A percentile compares a stretch with the other conserved stretches of the same genome.
These are phyloP conservation scores for Chrysina gloriosa DNA, from an alignment of 2,888 invertebrate species.

Conservation along the genomic window DNA sequence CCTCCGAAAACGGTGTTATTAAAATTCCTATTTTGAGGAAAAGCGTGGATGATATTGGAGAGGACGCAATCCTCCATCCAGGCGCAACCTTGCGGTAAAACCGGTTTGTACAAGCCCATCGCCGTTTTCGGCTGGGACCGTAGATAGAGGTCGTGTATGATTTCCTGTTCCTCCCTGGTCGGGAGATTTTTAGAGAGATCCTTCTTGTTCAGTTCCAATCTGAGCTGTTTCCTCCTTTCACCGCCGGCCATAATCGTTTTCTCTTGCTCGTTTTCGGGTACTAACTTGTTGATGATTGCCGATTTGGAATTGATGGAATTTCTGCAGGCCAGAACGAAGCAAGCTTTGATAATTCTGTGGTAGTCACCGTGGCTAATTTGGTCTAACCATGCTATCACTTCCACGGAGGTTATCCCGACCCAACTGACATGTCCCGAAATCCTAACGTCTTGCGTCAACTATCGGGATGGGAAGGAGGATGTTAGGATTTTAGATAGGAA, in stretches of 20 bases:
- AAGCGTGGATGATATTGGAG: slow-evolving; percentile 71
- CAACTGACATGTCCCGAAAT: slow-evolving; percentile 80
- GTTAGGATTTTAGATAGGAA: too few species aligned
- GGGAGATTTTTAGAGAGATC: slow-evolving; percentile 75
- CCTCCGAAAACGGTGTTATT: slow-evolving; percentile 84
- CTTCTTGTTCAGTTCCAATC: slow-evolving; percentile 66
- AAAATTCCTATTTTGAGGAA: slow-evolving; percentile 77
- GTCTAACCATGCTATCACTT: slow-evolving; percentile 78
- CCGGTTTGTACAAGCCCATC: slow-evolving; percentile 66
- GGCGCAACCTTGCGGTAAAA: slow-evolving; percentile 67
- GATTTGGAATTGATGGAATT: slow-evolving; percentile 71
- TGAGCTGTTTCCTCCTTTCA: slow-evolving; percentile 67
- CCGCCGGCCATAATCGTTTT: slow-evolving; percentile 70
- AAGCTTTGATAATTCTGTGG: slow-evolving; percentile 71
- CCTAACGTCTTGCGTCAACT: slow-evolving; percentile 73
- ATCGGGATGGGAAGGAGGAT: too few species aligned
- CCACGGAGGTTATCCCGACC: slow-evolving; percentile 79
- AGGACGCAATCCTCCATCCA: slow-evolving; percentile 76
- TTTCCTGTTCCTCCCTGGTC: slow-evolving; percentile 72
- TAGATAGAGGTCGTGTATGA: slow-evolving; percentile 77
- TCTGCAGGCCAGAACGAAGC: slow-evolving; percentile 79
- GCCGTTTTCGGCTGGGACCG: slow-evolving; percentile 69
- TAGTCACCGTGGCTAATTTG: slow-evolving; percentile 64
- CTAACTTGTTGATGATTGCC: slow-evolving; percentile 70
- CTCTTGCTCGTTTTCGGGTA: slow-evolving; percentile 72